Base-by-base conservation (phyloP, 2,797 vertebrate genomes). In the Rhinogobio ventralis region DNA sequence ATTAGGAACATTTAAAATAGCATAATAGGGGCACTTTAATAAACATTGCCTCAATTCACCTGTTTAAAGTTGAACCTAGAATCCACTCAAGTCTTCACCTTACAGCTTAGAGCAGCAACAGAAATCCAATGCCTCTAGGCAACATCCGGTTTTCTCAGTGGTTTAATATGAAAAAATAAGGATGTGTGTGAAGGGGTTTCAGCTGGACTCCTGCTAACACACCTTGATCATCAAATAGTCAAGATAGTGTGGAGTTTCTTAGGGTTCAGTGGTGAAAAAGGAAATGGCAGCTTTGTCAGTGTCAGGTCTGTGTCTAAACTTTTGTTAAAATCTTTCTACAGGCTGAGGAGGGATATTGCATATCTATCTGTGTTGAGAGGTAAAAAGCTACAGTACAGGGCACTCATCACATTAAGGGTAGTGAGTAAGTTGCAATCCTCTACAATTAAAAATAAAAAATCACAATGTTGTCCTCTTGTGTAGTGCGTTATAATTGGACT, bases 181-280 rank as follows among this genome's bases (percentile, higher is more conserved):
- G n/a, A 45, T 28, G n/a, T 19, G 69, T 72, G 42, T 19, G n/a
- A 49, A 73, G n/a, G 7, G 42, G 51, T 49, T 19, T 68, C n/a
- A 42, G 20, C 45, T 25, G n/a, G 28, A n/a, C 30, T 67, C 25
- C n/a, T 55, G 51, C 53, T 66, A 71, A 71, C 23, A 71, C 42
- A 39, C 45, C 72, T 36, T 74, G 68, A 73, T 66, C 57, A 71
- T 60, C 20, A 71, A 15, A 84, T 45, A 33, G 7, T 49, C 36
- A 2, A 55, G 39, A 45, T 39, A 15, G 23, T 15, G 23, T 42
- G n/a, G 45, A 71, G 66, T 57, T n/a, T 30, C n/a, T 15, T 13
- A 45, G 5, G 8, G 11, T 62, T 79, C 20, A 68, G 11, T 66
- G 28, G 20, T 51, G 15, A 19, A 49, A n/a, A 69, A 23, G n/a